phyloP scores from a whole-genome alignment of 2,113 vertebrate species.

The Aphelocoma coerulescens region DNA sequence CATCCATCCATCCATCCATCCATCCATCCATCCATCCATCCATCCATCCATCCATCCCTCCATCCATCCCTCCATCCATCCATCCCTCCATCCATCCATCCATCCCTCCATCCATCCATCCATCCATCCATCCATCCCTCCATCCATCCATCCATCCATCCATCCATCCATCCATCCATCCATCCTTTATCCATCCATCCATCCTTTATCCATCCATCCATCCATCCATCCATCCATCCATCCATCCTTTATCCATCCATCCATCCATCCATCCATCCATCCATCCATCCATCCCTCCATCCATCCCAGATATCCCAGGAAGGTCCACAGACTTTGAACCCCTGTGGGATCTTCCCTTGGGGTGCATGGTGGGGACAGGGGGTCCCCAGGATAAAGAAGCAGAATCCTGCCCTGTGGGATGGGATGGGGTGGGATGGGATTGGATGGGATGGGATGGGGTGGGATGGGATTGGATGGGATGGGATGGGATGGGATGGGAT shows the following conservation, averaged over 20 bases:
- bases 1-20: not conserved
- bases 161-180: no score
- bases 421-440: no score
- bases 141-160: no score
- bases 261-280: not conserved
- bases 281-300: not conserved
- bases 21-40: not conserved
- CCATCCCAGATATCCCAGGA: accelerated
- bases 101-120: not conserved
- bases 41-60: not conserved
- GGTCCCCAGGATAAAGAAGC: not conserved
- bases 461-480: no score
- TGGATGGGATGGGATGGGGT: no score
- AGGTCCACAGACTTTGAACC: not conserved
- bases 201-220: not conserved
- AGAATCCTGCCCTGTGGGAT: not conserved
- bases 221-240: not conserved
- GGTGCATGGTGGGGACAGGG: not conserved
- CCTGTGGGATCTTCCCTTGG: not conserved
- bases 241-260: not conserved
- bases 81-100: not conserved
- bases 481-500: no score
- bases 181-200: no score
- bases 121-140: not conserved
- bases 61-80: not conserved